A percentile compares a stretch with the other conserved stretches of the same genome.
Conservation (phyloP, 2,888 invertebrate genomes). For the Bellardia bayeri region DNA sequence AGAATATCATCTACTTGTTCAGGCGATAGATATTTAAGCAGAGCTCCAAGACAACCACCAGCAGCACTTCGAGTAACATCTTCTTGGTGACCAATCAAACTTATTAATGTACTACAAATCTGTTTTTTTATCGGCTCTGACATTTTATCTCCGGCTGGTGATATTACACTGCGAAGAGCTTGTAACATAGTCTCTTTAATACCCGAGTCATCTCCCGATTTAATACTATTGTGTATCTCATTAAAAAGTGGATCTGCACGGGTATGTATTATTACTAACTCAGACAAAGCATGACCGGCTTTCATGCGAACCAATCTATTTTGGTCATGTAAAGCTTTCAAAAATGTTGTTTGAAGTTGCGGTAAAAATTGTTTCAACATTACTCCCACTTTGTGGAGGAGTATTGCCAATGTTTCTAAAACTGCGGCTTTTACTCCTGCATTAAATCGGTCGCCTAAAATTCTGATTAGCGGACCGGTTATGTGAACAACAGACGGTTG, state of each 20-base stretch:
- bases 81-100: constrained; percentile 90
- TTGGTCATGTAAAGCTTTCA: constrained; percentile 96
- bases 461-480: constrained; percentile 98
- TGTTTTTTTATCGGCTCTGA: constrained; percentile 91
- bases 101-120: constrained; percentile 88
- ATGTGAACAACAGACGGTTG: constrained; percentile 98
- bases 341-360: constrained; percentile 98
- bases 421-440: constrained; percentile 98
- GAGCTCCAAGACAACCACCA: constrained; percentile 95
- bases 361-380: constrained; percentile 99
- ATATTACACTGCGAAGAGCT: constrained; percentile 93
- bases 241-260: constrained; percentile 97
- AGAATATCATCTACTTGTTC: constrained; percentile 91
- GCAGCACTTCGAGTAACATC: constrained; percentile 92
- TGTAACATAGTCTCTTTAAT: constrained; percentile 96
- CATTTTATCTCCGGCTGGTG: constrained; percentile 95
- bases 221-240: constrained; percentile 94
- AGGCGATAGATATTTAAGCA: constrained; percentile 90
- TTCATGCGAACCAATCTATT: constrained; percentile 94
- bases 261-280: constrained; percentile 95
- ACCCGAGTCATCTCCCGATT: constrained; percentile 92
- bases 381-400: constrained; percentile 96
- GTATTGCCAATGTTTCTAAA: constrained; percentile 94
- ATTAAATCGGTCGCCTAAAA: constrained; percentile 97
- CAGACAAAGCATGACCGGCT: constrained; percentile 94